Percentiles rank a stretch among this genome's conserved stretches.
phyloP scores from a whole-genome alignment of 2,797 vertebrate species.

The Tauraco hartlaubi region DNA sequence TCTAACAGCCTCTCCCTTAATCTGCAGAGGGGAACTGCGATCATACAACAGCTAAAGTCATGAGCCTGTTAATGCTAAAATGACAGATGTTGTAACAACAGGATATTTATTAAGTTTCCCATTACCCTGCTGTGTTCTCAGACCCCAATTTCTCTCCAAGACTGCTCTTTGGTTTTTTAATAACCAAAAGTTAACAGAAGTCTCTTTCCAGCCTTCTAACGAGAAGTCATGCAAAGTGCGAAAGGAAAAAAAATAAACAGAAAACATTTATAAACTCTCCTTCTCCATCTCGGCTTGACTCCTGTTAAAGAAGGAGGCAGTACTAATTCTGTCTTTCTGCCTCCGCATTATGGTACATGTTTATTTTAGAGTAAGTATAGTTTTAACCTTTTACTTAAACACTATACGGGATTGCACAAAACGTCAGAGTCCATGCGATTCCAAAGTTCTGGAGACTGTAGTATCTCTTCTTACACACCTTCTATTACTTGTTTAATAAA shows the following conservation, averaged over 20 bases:
- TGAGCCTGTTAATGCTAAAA: constrained; percentile 42
- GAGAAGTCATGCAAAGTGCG: neutral
- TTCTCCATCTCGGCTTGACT: neutral
- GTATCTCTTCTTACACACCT: neutral
- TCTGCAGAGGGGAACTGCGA: neutral
- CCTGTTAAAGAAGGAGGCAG: neutral
- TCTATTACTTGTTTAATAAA: neutral
- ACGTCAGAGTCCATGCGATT: neutral
- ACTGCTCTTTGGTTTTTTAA: constrained; percentile 51
- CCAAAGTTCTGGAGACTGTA: neutral
- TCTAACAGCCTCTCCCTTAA: constrained; percentile 21
- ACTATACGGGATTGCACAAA: neutral
- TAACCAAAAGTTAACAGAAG: constrained; percentile 34
- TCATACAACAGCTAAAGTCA: constrained; percentile 4
- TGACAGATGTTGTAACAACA: constrained; percentile 53
- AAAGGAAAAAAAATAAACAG: neutral
- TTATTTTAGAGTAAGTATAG: neutral
- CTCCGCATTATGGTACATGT: neutral
- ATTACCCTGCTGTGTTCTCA: constrained; percentile 19
- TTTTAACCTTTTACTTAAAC: constrained; percentile 1
- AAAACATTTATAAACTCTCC: constrained; percentile 17
- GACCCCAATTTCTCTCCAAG: constrained; percentile 1
- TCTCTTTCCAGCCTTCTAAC: constrained; percentile 11
- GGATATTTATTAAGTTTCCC: constrained; percentile 48
- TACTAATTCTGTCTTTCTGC: constrained; percentile 8